Base-by-base conservation (phyloP, 2,113 vertebrate genomes). In the Asarcornis scutulata region DNA sequence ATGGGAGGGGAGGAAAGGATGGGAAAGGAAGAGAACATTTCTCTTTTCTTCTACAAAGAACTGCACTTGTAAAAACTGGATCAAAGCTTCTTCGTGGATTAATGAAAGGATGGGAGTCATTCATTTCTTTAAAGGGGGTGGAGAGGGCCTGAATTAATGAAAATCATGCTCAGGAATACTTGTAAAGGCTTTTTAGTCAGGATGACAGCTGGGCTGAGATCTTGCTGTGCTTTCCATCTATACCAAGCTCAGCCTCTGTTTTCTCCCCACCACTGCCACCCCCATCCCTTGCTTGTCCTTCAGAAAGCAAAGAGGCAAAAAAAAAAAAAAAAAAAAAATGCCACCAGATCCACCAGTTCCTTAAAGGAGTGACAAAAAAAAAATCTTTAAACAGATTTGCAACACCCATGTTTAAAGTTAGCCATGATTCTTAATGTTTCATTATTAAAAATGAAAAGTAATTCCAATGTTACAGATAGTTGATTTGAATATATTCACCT, bases 151-250 rank as follows among this genome's bases (percentile, higher is more conserved):
- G 44, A 90, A 75, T 93, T 80, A 91, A 91, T 27, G 5, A 90
- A 96, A 74, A 58, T 56, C 91, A 81, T 63, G 58, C 31, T 4
- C 26, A 78, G 34, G 5, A 94, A 94, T 87, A 88, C 40, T 80
- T 85, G 8, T 6, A 76, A 90, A 0, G 6, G 67, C 6, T 60
- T 90, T 42, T 44, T 29, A 60, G 56, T 9, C 82, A 27, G 44
- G 26, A 96, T 91, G 83, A 92, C 75, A 96, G 55, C n/a, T 93
- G 78, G 53, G 40, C 23, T 66, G 76, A 29, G 64, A 60, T 80
- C 64, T 72, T 91, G 3, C 63, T 94, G 32, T 89, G 44, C 17
- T 25, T 82, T 92, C 59, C 20, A 31, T 48, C 31, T 91, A 31
- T 44, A 83, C 31, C 21, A 83, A 16, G 7, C 59, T 77, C 60